Base-by-base conservation (phyloP, 53 echinoderm and acorn worm species). In the Arbacia lixula region DNA sequence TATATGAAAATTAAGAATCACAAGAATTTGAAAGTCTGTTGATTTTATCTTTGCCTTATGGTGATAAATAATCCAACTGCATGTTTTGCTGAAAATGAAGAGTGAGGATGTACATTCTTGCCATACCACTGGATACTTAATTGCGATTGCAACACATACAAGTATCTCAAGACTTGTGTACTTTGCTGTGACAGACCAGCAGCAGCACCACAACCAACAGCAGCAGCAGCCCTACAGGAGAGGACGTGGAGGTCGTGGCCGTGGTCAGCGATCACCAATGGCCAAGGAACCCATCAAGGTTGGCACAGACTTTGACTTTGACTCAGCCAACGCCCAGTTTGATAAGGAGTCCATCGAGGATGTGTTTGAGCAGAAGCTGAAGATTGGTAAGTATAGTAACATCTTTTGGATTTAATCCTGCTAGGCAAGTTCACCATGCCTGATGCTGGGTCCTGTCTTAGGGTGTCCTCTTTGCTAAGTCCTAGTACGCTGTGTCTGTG, bases 231-330 rank as follows among this genome's bases (percentile, higher is more conserved):
- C 36, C 11, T 60, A 60, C 27, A 60, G 79, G 79, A 58, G 79
- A 37, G 79, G 79, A 52, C 67, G 92, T 69, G 61, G 94, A 33
- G 83, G 91, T 6, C 72, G 93, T 27, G 90, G 92, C 36, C 84
- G 90, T 43, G 86, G 94, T 16, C 58, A 68, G 4, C 83, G 87
- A 16, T 71, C 76, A 19, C 71, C 83, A 11, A 83, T 57, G 6
- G 73, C 79, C 60, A 91, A 88, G 78, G 95, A 91, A 64, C 83
- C 83, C 24, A 88, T 88, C 34, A 92, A 89, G 69, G 89, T 94
- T 40, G 94, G 90, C 41, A 90, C 86, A 36, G 98, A 94, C 74
- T 94, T 98, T 90, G 98, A 98, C 65, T 98, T 98, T 68, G 81
- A 90, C 31, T 53, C 71, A 20, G 85, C 88, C 53, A 88, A 94